phyloP scores from a whole-genome alignment of 92 coral and sea anemone species.

The Pocillopora meandrina region DNA sequence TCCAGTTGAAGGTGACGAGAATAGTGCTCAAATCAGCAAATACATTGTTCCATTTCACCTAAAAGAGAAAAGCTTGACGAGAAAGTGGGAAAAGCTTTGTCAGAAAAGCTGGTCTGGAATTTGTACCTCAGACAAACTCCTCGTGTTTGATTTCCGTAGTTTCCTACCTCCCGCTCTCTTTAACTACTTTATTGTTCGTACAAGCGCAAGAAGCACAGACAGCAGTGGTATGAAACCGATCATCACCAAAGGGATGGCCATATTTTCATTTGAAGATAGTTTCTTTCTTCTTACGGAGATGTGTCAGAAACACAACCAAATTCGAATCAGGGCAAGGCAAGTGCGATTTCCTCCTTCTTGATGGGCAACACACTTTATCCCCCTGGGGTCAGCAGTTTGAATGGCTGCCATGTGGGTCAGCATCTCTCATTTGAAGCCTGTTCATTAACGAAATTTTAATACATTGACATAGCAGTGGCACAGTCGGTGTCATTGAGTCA shows the following conservation, averaged over 20 bases:
- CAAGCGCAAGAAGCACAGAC: conserved; percentile 48
- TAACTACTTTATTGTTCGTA: conserved; percentile 59
- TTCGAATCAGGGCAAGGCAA: conserved; percentile 64
- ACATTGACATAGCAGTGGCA: no score
- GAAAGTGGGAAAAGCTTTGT: conserved; percentile 57
- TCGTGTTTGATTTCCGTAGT: conserved; percentile 65
- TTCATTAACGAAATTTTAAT: no score
- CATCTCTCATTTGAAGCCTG: conserved; percentile 54
- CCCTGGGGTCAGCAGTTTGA: conserved; percentile 53
- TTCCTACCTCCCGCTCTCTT: conserved; percentile 79
- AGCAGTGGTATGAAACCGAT: conserved; percentile 64
- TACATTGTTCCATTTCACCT: conserved; percentile 72
- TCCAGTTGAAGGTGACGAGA: background rate
- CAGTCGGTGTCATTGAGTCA: no score
- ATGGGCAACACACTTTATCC: background rate
- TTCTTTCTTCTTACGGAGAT: conserved; percentile 56
- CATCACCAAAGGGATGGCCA: conserved; percentile 54
- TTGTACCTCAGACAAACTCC: conserved; percentile 48
- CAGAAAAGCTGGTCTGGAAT: conserved; percentile 56
- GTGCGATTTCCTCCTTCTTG: background rate
- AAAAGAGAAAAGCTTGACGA: conserved; percentile 27
- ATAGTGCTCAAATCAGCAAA: conserved; percentile 13
- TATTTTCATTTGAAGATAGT: conserved; percentile 66
- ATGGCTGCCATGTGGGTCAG: no score
- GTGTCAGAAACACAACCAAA: conserved; percentile 53